Evolutionary conservation across 2,888 invertebrate species (phyloP).

Genomic region (Cremastobaeus sp.): DNA sequence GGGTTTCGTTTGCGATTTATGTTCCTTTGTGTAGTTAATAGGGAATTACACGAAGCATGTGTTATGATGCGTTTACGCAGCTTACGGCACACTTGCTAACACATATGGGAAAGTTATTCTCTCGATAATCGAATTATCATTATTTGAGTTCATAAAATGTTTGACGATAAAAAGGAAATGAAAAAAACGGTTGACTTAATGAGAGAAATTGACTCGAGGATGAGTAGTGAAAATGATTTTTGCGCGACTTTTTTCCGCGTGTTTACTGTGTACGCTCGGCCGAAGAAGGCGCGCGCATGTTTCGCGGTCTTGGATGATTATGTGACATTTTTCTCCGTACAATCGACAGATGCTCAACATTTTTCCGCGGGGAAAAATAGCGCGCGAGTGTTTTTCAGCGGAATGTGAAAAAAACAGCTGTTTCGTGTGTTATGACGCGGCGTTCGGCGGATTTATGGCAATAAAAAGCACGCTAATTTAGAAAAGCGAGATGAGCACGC

Average conservation of each 20-base stretch:
- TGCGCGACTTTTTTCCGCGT: not conserved
- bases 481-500: too few relatives aligned
- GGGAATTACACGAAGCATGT: too few relatives aligned
- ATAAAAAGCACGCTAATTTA: too few relatives aligned
- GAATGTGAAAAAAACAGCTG: not conserved
- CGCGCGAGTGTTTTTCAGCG: too few relatives aligned
- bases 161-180: conserved; percentile 22
- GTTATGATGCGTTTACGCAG: too few relatives aligned
- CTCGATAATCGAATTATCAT: conserved; percentile 23
- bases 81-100: conserved; percentile 8
- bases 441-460: too few relatives aligned
- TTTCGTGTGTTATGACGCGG: too few relatives aligned
- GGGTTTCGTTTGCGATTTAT: not conserved
- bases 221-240: conserved; percentile 23
- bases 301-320: not conserved
- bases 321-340: conserved; percentile 6
- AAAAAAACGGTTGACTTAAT: conserved; percentile 14
- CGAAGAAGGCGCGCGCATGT: not conserved
- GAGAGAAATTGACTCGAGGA: conserved; percentile 31
- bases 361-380: too few relatives aligned
- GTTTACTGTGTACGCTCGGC: not conserved
- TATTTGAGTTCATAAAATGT: conserved; percentile 21
- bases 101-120: conserved; percentile 27
- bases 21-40: conserved; percentile 13
- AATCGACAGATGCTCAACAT: conserved; percentile 11